Evolutionary conservation across 2,888 invertebrate species (phyloP).

Genomic region (Acanthosepion esculentum): DNA sequence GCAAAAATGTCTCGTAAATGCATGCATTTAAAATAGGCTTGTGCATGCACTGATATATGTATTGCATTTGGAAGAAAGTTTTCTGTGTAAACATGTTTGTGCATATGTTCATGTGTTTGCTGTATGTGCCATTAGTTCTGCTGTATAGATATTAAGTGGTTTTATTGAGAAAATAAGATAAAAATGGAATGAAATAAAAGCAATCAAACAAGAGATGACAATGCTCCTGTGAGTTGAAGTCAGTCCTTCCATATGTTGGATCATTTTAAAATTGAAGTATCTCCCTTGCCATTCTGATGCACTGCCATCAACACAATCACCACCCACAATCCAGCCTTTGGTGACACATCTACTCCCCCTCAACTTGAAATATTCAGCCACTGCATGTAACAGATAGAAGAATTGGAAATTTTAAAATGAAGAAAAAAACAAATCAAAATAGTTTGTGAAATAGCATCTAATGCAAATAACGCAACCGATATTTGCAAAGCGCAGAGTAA

Average conservation of each 20-base stretch:
- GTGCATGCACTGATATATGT: neutral
- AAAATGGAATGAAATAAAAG: neutral
- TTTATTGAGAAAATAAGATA: neutral
- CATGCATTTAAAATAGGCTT: neutral
- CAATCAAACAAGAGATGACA: neutral
- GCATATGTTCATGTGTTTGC: neutral
- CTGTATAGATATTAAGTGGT: neutral
- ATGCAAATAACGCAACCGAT: neutral
- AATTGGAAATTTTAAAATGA: neutral
- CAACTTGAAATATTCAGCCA: neutral
- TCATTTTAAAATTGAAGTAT: constrained; percentile 2
- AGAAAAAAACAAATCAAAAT: neutral
- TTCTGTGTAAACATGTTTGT: neutral
- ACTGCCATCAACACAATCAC: neutral
- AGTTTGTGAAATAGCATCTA: neutral
- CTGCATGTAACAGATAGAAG: neutral
- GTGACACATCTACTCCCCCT: neutral
- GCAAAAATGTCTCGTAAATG: neutral
- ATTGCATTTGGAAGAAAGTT: neutral
- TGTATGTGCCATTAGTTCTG: neutral
- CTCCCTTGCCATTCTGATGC: constrained; percentile 24
- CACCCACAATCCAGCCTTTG: constrained; percentile 33
- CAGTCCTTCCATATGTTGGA: neutral
- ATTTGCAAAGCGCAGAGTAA: neutral
- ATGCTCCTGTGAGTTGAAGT: constrained; percentile 21